Base-by-base conservation (phyloP, 1,140 invertebrate genomes). In the Oedothorax gibbosus region DNA sequence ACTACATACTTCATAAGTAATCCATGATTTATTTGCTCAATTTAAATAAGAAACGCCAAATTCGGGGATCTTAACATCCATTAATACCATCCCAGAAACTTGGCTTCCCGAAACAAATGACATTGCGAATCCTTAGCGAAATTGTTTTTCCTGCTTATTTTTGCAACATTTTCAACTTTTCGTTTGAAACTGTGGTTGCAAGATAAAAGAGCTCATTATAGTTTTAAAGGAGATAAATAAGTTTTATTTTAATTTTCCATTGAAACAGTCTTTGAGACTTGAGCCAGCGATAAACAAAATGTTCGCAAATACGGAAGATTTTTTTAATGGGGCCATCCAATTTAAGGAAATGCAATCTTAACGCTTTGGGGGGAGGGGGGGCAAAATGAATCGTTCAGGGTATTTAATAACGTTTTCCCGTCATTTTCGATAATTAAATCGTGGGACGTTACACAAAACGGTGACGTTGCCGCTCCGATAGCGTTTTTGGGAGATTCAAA, bases 351-450 rank as follows among this genome's bases (percentile, higher is more conserved):
- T 76, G 72, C 53, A 84, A 66, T 76, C 81, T 84, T 84, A 84
- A 84, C 71, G 81, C 81, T 82, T 82, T 82, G 68, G 62, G 68
- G 73, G 64, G 60, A 20, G 35, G 68, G 62, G 68, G 73, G 64
- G 60, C 50, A 57, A 64, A 84, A 84, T 56, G 81, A 76, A 76
- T 66, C 60, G 51, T 84, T 84, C 21, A 21, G 62, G 69, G 72
- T 84, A 84, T 84, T 84, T 84, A 84, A 84, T 75, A 84, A 84
- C 72, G 60, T 84, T 84, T 84, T 76, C 81, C 71, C 81, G 75
- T 84, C 81, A 84, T 84, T 84, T 84, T 84, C 81, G 81, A 84
- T 84, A 84, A 84, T 84, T 84, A 84, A 84, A 84, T 84, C 72
- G 51, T 65, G 66, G 62, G 72, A 76, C 60, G 72, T 72, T 68